phyloP scores from a whole-genome alignment of 1,140 invertebrate genomes.

The Helicoverpa armigera region DNA sequence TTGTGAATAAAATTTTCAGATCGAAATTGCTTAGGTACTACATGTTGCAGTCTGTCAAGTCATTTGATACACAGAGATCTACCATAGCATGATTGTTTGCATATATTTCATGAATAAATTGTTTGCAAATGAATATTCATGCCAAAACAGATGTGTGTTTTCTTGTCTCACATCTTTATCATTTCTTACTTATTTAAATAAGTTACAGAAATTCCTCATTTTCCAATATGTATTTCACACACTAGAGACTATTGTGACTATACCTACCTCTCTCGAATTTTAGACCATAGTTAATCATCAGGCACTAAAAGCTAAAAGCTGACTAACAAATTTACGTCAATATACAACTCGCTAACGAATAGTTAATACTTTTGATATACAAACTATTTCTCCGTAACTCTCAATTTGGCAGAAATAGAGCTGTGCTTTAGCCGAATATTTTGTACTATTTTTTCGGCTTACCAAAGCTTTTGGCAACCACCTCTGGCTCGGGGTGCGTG shows the following conservation, averaged over 20 bases:
- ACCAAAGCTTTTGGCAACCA: conserved; percentile 23
- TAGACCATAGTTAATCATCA: conserved; percentile 9
- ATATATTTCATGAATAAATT: too few relatives aligned
- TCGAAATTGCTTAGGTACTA: too few relatives aligned
- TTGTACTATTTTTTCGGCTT: conserved; percentile 23
- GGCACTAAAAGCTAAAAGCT: conserved; percentile 6
- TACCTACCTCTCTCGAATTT: too few relatives aligned
- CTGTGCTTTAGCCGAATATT: conserved; percentile 11
- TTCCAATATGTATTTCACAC: background rate
- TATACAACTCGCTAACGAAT: conserved; percentile 6
- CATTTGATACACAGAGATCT: too few relatives aligned
- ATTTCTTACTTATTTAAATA: too few relatives aligned
- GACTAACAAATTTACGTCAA: conserved; percentile 20
- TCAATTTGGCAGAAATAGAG: conserved; percentile 26
- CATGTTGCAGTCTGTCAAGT: too few relatives aligned
- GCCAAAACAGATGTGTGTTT: too few relatives aligned
- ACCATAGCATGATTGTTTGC: too few relatives aligned
- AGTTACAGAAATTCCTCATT: background rate
- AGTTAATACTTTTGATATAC: conserved; percentile 18
- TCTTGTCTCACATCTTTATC: too few relatives aligned
- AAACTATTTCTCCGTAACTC: background rate
- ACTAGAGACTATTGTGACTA: background rate
- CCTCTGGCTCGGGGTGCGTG: conserved; percentile 6
- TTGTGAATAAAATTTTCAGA: too few relatives aligned
- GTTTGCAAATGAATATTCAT: too few relatives aligned